Percentiles rank a stretch among this genome's conserved stretches.
These are phyloP conservation scores for Tridacna crocea DNA, from an alignment of 2,888 invertebrate genomes.

Conservation along the genomic window DNA sequence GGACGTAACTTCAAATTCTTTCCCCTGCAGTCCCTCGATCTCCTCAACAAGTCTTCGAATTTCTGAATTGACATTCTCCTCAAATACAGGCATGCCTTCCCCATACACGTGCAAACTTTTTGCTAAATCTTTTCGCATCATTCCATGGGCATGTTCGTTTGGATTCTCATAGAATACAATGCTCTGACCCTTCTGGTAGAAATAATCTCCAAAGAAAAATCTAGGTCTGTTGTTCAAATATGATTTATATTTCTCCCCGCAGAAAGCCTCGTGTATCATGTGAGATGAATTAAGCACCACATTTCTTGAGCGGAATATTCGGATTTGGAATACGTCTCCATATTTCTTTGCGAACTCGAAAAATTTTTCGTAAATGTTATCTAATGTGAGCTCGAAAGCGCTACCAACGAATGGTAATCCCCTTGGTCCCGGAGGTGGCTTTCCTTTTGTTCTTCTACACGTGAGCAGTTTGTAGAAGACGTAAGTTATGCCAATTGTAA, in stretches of 20 bases:
- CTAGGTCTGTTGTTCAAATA: not conserved
- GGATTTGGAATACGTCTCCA: slow-evolving; percentile 6
- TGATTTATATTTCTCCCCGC: not conserved
- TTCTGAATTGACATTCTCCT: not conserved
- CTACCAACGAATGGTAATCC: slow-evolving; percentile 8
- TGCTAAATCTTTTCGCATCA: not conserved
- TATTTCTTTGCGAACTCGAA: not conserved
- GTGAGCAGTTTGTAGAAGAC: not conserved
- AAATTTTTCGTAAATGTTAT: slow-evolving; percentile 16
- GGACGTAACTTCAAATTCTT: not conserved
- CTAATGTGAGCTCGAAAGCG: not conserved
- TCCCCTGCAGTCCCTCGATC: not conserved
- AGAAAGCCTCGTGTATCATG: not conserved
- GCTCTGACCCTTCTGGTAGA: not conserved
- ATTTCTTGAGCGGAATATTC: not conserved
- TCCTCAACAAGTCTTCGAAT: not conserved
- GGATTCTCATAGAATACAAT: not conserved
- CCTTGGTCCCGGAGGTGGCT: not conserved
- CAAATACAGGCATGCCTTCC: not conserved
- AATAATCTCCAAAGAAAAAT: not conserved
- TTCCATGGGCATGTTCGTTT: not conserved
- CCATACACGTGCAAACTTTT: slow-evolving; percentile 16
- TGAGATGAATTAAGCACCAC: not conserved
- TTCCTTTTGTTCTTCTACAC: not conserved
- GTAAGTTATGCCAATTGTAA: not conserved